These are phyloP conservation scores for Helleia helle DNA, from an alignment of 2,888 invertebrate species.

Conservation along the genomic window DNA sequence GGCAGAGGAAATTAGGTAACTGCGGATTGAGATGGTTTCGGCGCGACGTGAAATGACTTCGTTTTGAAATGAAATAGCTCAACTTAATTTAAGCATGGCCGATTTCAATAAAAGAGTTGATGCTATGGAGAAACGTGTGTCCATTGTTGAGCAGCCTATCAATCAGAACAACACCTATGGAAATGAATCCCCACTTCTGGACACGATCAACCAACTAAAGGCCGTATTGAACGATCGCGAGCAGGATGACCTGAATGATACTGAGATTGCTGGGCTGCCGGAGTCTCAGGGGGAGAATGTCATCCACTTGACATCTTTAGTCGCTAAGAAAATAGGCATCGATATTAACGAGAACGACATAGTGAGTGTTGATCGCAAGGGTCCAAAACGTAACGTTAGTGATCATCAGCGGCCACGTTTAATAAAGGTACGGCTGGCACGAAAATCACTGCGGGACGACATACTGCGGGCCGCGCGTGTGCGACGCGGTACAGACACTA, in stretches of 20 bases:
- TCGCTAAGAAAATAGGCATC: no score
- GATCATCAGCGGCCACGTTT: slow-evolving; percentile 14
- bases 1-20: not conserved
- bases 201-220: no score
- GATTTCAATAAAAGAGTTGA: not conserved
- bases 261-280: no score
- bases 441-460: slow-evolving; percentile 16
- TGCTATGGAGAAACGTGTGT: not conserved
- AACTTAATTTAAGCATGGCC: not conserved
- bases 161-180: no score
- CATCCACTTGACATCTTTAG: no score
- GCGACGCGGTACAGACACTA: slow-evolving; percentile 15
- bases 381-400: not conserved
- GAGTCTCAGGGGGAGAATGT: no score
- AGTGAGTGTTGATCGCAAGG: slow-evolving; percentile 13
- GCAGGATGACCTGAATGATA: no score
- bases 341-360: slow-evolving; percentile 12
- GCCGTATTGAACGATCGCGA: no score
- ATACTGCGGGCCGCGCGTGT: slow-evolving; percentile 18
- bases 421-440: slow-evolving; percentile 15
- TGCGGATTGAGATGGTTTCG: not conserved
- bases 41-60: not conserved
- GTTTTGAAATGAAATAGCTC: not conserved
- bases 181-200: no score
- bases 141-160: not conserved